Evolutionary conservation across 2,113 vertebrate species (phyloP).

Genomic region (Rhinolophus sinicus): DNA sequence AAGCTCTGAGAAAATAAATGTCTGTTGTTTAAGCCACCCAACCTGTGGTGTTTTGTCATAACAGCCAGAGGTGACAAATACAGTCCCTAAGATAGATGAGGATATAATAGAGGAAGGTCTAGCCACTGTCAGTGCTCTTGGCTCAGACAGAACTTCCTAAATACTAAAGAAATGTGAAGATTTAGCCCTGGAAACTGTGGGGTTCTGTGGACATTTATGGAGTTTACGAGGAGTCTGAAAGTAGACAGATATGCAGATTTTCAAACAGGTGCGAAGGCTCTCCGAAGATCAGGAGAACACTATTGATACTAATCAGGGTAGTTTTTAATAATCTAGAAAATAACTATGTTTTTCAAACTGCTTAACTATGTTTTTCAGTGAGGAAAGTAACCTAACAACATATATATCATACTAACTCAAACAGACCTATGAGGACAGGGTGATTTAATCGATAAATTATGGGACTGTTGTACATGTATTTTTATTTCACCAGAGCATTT

Average conservation of each 20-base stretch:
- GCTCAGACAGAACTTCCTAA: background rate
- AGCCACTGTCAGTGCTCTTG: background rate
- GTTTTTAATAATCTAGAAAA: background rate
- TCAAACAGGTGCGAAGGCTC: background rate
- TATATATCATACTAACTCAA: background rate
- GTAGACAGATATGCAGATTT: background rate
- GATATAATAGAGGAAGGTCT: background rate
- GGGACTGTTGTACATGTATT: background rate
- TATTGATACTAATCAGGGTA: background rate
- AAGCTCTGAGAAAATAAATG: background rate
- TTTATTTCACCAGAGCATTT: constrained; percentile 19
- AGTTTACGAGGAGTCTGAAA: background rate
- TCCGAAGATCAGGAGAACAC: background rate
- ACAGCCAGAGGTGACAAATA: background rate
- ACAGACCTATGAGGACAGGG: background rate
- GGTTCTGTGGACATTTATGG: background rate
- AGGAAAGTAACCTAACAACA: background rate
- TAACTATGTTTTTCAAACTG: background rate
- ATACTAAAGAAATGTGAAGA: background rate
- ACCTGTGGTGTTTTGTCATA: background rate
- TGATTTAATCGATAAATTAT: background rate
- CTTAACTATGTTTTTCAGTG: background rate
- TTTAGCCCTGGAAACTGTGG: background rate
- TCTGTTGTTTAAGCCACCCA: background rate
- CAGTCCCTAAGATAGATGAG: background rate